Evolutionary conservation across 2,888 invertebrate genomes (phyloP).

Genomic region (Limnephilus rhombicus): DNA sequence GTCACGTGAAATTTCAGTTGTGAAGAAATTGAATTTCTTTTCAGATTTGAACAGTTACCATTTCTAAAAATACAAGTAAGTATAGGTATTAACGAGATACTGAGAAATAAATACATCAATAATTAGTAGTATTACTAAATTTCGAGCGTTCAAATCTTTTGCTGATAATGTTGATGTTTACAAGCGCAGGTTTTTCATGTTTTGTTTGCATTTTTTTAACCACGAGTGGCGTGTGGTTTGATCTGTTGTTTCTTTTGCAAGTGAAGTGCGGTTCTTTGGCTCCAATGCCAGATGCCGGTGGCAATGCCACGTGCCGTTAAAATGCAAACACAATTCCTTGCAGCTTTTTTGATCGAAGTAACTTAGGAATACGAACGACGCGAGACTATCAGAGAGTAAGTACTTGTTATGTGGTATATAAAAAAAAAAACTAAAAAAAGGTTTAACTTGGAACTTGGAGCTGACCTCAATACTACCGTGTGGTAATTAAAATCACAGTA

Average conservation of each 20-base stretch:
- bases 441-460: not conserved
- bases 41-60: too few species aligned
- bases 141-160: not conserved
- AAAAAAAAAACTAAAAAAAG: not conserved
- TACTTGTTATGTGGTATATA: not conserved
- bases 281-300: not conserved
- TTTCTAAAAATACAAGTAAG: too few species aligned
- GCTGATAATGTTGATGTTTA: not conserved
- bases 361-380: not conserved
- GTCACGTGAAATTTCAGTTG: too few species aligned
- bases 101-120: too few species aligned
- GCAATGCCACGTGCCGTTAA: not conserved
- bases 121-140: too few species aligned
- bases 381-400: not conserved
- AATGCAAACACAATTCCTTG: not conserved
- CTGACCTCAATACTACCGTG: not conserved
- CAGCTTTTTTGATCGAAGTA: not conserved
- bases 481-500: too few species aligned
- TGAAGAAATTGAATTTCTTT: too few species aligned
- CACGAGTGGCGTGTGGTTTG: not conserved
- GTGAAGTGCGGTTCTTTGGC: not conserved
- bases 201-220: constrained; percentile 11
- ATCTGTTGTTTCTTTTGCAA: not conserved
- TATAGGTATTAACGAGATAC: too few species aligned
- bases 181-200: not conserved